Evolutionary conservation across 2,797 vertebrate genomes (phyloP).

Genomic region (Phaenicophaeus curvirostris): DNA sequence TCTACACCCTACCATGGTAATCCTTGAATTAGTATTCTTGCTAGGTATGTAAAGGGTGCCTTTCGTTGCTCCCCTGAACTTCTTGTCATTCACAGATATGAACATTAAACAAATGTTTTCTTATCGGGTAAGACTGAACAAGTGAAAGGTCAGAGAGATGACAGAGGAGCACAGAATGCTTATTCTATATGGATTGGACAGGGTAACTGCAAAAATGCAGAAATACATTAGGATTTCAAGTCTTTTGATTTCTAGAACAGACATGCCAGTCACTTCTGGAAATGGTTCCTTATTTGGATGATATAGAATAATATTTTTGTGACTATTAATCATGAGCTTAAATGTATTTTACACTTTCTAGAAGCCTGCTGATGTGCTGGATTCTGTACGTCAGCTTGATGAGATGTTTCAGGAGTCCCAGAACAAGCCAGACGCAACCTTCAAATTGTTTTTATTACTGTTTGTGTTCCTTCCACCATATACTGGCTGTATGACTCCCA

Average conservation of each 20-base stretch:
- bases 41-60: not conserved
- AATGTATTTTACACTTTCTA: not conserved
- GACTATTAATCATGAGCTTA: not conserved
- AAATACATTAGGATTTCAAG: not conserved
- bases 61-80: not conserved
- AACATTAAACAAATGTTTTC: constrained; percentile 13
- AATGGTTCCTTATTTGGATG: not conserved
- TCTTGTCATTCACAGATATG: not conserved
- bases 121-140: not conserved
- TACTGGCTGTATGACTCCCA: not conserved
- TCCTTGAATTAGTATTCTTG: not conserved
- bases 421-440: not conserved
- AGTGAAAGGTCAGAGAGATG: not conserved
- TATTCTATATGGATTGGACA: not conserved
- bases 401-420: not conserved
- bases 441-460: not conserved
- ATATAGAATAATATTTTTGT: not conserved
- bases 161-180: not conserved
- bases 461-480: not conserved
- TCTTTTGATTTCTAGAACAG: not conserved
- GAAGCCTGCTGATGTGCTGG: not conserved
- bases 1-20: not conserved
- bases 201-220: not conserved
- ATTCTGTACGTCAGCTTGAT: not conserved
- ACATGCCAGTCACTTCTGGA: not conserved